Percentiles rank a stretch among this genome's conserved stretches.
phyloP scores from a whole-genome alignment of 2,113 vertebrate species.

The Progne subis region DNA sequence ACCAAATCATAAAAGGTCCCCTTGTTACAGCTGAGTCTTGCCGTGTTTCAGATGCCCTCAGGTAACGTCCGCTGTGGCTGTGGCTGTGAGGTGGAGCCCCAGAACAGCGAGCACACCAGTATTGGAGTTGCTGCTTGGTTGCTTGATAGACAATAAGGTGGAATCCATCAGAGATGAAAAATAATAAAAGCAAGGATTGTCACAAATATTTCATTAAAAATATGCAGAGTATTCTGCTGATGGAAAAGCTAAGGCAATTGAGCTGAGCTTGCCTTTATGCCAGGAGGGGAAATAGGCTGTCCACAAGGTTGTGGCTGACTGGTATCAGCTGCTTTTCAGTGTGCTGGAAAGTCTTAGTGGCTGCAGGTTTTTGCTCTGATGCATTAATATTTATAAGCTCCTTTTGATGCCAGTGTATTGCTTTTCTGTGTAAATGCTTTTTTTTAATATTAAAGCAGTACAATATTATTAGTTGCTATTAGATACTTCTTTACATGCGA shows the following conservation, averaged over 20 bases:
- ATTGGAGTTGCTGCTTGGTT: neutral
- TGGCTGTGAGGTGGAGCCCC: fast-evolving
- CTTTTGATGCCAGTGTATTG: neutral
- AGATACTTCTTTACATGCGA: neutral
- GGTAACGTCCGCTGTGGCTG: neutral
- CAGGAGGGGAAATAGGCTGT: neutral
- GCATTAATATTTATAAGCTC: neutral
- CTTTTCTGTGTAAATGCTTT: neutral
- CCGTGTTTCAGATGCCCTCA: neutral
- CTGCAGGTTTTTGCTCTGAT: neutral
- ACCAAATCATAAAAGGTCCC: neutral
- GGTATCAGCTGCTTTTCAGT: neutral
- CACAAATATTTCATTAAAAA: neutral
- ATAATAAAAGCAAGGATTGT: neutral
- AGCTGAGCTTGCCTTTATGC: neutral
- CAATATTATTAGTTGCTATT: neutral
- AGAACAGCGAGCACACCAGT: fast-evolving
- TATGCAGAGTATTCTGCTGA: neutral
- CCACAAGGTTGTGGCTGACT: neutral
- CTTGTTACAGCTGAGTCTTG: neutral
- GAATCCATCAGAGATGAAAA: neutral
- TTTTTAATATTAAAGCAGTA: neutral
- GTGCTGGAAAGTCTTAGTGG: neutral
- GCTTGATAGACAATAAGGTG: neutral
- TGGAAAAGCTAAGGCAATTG: neutral